phyloP scores from a whole-genome alignment of 64 coral and sea anemone genomes.

The Platygyra sinensis region DNA sequence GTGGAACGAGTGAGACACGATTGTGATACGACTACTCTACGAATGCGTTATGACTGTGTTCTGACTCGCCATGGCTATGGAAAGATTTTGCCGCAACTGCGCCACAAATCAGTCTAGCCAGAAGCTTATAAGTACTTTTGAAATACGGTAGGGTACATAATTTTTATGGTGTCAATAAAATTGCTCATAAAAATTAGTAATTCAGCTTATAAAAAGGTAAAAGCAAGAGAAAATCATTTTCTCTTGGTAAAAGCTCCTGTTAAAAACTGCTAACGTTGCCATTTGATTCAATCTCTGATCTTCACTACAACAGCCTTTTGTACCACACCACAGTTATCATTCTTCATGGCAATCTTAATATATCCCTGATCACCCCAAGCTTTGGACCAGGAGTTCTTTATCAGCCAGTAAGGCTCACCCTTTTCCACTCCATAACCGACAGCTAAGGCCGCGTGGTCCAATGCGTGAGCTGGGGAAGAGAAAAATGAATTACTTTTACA shows the following conservation, averaged over 20 bases:
- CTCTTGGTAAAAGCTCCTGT: too few species aligned
- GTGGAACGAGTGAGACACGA: background rate
- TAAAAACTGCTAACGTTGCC: too few species aligned
- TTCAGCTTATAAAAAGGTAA: too few species aligned
- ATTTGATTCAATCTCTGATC: constrained; percentile 22
- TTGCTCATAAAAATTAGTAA: too few species aligned
- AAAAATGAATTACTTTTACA: background rate
- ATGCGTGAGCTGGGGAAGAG: constrained; percentile 63
- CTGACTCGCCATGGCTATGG: background rate
- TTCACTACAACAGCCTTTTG: constrained; percentile 95
- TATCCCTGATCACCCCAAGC: constrained; percentile 94
- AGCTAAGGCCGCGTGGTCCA: constrained; percentile 90
- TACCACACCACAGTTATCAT: constrained; percentile 82
- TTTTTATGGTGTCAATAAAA: too few species aligned
- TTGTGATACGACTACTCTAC: background rate
- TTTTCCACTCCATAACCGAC: constrained; percentile 90
- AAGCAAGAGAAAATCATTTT: too few species aligned
- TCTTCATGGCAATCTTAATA: constrained; percentile 86
- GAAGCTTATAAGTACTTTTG: too few species aligned
- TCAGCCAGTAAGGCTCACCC: constrained; percentile 84
- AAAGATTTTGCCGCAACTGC: background rate
- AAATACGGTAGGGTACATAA: too few species aligned
- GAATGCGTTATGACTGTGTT: background rate
- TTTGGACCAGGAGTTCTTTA: constrained; percentile 97
- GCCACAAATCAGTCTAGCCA: too few species aligned